Evolutionary conservation across 2,113 vertebrate genomes (phyloP).

Genomic region (Pantherophis guttatus): DNA sequence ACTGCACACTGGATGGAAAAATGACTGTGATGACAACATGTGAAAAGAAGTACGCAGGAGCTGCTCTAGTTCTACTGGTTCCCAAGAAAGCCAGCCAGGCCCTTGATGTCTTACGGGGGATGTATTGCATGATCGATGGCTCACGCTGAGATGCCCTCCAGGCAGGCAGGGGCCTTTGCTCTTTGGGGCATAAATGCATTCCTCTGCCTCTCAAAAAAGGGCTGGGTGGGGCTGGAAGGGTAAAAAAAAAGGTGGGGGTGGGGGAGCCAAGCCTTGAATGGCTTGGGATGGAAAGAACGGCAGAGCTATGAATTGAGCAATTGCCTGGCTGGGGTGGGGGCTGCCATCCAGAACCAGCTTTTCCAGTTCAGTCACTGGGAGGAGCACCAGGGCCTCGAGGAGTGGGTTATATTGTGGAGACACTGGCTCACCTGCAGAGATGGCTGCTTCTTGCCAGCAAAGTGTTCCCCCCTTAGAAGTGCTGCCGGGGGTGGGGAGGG

Average conservation of each 20-base stretch:
- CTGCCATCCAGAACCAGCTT: not conserved
- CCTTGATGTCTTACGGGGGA: not conserved
- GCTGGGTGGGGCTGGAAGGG: not conserved
- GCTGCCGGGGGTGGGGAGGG: no score
- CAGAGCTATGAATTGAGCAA: not conserved
- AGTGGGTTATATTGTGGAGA: not conserved
- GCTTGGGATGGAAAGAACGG: not conserved
- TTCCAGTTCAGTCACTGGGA: not conserved
- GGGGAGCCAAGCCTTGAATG: not conserved
- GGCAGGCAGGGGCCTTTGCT: not conserved
- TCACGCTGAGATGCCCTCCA: not conserved
- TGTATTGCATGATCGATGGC: not conserved
- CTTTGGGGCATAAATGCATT: not conserved
- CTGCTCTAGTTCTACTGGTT: not conserved
- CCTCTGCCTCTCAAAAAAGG: not conserved
- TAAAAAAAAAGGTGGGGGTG: not conserved
- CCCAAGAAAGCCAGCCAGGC: not conserved
- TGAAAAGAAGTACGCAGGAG: not conserved
- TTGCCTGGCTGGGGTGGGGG: not conserved
- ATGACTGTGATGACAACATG: not conserved
- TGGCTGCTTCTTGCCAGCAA: not conserved
- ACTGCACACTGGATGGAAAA: not conserved
- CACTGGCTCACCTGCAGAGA: not conserved
- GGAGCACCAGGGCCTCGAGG: not conserved
- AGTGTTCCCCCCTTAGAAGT: conserved; percentile 33